These are phyloP conservation scores for Pemphredon lugubris DNA, from an alignment of 2,888 invertebrate genomes.

Conservation along the genomic window DNA sequence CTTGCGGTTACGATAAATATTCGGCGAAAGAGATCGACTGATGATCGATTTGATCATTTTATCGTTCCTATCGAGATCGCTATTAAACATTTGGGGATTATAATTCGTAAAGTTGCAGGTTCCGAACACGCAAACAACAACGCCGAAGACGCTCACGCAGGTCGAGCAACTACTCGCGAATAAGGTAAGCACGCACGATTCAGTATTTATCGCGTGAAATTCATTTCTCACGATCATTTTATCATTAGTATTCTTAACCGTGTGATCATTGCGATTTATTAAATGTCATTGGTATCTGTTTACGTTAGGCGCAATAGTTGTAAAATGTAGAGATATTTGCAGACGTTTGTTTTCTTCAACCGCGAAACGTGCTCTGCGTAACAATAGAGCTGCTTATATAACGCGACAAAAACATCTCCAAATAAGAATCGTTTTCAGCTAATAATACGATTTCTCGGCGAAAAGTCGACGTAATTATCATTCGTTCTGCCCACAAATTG, in stretches of 20 bases:
- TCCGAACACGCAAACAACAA: constrained; percentile 59
- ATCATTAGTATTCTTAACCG: too few relatives aligned
- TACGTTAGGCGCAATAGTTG: too few relatives aligned
- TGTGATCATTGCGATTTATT: too few relatives aligned
- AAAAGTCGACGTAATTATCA: constrained; percentile 28
- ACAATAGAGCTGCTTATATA: neutral
- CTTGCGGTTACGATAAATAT: too few relatives aligned
- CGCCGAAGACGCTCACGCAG: constrained; percentile 76
- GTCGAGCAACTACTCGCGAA: constrained; percentile 77
- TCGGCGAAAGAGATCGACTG: too few relatives aligned
- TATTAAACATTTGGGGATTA: too few relatives aligned
- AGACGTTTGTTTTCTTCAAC: neutral
- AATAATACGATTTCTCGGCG: neutral
- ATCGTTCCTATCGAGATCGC: too few relatives aligned
- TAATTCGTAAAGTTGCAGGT: constrained; percentile 69
- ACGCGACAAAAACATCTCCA: neutral
- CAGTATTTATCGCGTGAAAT: neutral
- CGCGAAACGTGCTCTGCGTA: neutral
- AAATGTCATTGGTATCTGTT: too few relatives aligned
- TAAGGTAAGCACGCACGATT: constrained; percentile 71
- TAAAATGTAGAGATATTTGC: too few relatives aligned
- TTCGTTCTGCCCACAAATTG: neutral
- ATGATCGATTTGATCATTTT: too few relatives aligned
- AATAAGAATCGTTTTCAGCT: constrained; percentile 8
- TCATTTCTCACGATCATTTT: too few relatives aligned